A percentile compares a stretch with the other conserved stretches of the same genome.
Evolutionary conservation across 2,113 vertebrate species (phyloP).

Genomic region (Alouatta palliata): DNA sequence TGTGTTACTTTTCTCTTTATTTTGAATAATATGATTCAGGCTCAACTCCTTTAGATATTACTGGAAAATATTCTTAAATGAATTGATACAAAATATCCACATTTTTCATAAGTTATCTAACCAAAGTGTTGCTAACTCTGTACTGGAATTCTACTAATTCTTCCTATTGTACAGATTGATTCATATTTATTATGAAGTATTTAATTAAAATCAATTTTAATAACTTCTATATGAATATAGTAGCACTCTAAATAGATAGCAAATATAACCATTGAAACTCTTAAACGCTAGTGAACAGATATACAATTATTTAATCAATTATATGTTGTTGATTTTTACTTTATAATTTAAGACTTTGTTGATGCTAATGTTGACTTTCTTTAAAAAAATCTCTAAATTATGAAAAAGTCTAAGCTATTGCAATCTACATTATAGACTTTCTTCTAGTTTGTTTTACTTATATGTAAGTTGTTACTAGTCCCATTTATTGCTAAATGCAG

Average conservation of each 20-base stretch:
- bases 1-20: neutral
- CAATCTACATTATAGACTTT: neutral
- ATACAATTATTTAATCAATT: neutral
- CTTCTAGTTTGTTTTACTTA: neutral
- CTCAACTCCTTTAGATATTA: neutral
- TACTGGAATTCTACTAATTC: neutral
- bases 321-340: neutral
- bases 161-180: neutral
- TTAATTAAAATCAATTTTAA: neutral
- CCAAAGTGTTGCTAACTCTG: neutral
- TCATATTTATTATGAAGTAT: neutral
- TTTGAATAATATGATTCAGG: constrained; percentile 17
- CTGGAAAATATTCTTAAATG: neutral
- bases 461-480: neutral
- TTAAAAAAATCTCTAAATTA: neutral
- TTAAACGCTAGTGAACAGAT: neutral
- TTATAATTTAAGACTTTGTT: neutral
- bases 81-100: neutral
- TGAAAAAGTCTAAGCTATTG: neutral
- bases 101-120: neutral
- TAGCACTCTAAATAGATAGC: neutral
- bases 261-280: neutral
- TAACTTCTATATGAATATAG: neutral
- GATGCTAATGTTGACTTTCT: neutral
- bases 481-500: neutral